Evolutionary conservation across 2,113 vertebrate species (phyloP), one percentile per base, ranked within the genome.

Genomic region (Aleadryas rufinucha): DNA sequence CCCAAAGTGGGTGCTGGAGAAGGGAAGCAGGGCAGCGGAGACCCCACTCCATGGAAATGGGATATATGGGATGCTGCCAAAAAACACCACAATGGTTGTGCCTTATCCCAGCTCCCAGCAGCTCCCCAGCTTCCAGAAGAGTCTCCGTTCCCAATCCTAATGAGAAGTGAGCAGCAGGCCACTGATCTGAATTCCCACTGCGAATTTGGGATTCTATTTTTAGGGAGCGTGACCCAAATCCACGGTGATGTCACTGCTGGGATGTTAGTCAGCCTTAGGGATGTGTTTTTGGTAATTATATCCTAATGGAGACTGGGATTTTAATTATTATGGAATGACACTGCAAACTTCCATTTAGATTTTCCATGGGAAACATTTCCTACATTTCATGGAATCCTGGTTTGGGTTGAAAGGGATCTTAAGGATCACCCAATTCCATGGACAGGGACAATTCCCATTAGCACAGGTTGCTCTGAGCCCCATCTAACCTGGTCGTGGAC

Each of bases 151-250:
- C 88, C 71, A 45, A 3, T 37, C 41, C 82, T 69, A 61, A 69
- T 8, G 69, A 84, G 64, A 37, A 72, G 45, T 2, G 33, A 93
- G 31, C 7, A 28, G 68, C 77, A 81, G 83, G 61, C 16, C 20
- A 42, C 75, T 86, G 65, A 49, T 18, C 68, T 42, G 5, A 77
- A 86, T 77, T 77, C 41, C 77, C 53, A 54, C 39, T 0, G 0
- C 2, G 10, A 74, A 77, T 79, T 66, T 80, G 30, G 84, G 87
- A 60, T 87, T 52, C 95, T 95, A 65, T 87, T 96, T 96, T 85
- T 64, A 44, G 53, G 52, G 59, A 79, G 75, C 30, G 1, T 50
- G 89, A 91, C 78, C 89, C 83, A 93, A 94, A 95, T 96, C 93
- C 66, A 13, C 0, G 2, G 75, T 30, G 84, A 76, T 76, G 18